phyloP scores from a whole-genome alignment of 2,888 invertebrate genomes.

The Pachydiplax longipennis region DNA sequence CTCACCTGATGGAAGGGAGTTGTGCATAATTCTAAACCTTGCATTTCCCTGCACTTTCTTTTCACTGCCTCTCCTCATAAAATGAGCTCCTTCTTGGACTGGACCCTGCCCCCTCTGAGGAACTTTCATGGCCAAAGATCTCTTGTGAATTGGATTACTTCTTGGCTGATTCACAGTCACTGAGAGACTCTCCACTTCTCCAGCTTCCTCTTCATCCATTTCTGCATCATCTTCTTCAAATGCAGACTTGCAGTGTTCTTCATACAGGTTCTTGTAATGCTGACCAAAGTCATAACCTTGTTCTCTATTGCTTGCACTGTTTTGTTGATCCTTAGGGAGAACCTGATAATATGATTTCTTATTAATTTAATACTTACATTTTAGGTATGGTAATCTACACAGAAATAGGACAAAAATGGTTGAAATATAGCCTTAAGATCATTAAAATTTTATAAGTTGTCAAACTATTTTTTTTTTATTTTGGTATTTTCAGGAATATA shows the following conservation, averaged over 20 bases:
- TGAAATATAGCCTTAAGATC: too few relatives aligned
- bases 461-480: too few relatives aligned
- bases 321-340: background rate
- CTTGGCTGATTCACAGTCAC: background rate
- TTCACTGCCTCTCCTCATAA: background rate
- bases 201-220: conserved; percentile 13
- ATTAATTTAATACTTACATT: too few relatives aligned
- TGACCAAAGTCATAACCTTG: conserved; percentile 21
- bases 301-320: background rate
- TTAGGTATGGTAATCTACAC: too few relatives aligned
- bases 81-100: background rate
- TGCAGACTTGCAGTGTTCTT: conserved; percentile 56
- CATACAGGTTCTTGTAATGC: conserved; percentile 54
- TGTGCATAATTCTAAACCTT: background rate
- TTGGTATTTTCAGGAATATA: too few relatives aligned
- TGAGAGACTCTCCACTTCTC: background rate
- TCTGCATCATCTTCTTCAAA: conserved; percentile 27
- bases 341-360: background rate
- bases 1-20: background rate
- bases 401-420: too few relatives aligned
- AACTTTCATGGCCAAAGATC: conserved; percentile 12
- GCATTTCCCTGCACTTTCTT: background rate
- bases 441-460: too few relatives aligned
- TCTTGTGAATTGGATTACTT: background rate
- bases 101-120: conserved; percentile 9